Evolutionary conservation across 2,113 vertebrate species (phyloP).

Genomic region (Garra rufa): DNA sequence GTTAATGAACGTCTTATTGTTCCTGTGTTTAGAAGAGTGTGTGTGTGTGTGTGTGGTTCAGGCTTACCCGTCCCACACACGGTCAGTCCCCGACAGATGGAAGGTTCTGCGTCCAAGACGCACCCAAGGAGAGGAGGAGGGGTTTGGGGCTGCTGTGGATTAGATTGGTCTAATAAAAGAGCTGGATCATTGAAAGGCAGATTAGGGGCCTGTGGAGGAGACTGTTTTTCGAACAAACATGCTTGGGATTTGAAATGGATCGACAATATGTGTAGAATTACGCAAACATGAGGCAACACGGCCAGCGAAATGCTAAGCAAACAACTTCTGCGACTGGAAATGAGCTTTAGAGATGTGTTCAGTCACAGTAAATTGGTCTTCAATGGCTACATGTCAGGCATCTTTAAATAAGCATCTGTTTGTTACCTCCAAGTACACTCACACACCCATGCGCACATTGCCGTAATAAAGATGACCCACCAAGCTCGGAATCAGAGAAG

Average conservation of each 20-base stretch:
- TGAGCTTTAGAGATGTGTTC: neutral
- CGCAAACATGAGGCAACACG: neutral
- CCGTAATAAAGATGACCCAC: conserved; percentile 59
- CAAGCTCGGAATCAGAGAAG: conserved; percentile 79
- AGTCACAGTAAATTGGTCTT: conserved; percentile 14
- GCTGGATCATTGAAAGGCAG: conserved; percentile 51
- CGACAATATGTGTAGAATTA: conserved; percentile 11
- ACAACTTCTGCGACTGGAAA: neutral
- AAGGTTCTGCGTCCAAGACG: conserved; percentile 48
- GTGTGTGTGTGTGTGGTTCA: conserved; percentile 32
- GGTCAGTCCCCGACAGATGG: conserved; percentile 50
- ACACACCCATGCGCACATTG: conserved; percentile 49
- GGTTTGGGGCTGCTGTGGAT: conserved; percentile 71
- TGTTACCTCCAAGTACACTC: conserved; percentile 49
- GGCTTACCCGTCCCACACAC: conserved; percentile 28
- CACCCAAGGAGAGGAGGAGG: conserved; percentile 55
- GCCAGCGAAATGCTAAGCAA: neutral
- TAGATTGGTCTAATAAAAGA: conserved; percentile 68
- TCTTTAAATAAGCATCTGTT: conserved; percentile 43
- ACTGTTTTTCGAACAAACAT: conserved; percentile 40
- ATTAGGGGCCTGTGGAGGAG: conserved; percentile 46
- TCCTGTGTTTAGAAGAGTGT: conserved; percentile 32
- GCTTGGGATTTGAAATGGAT: conserved; percentile 39
- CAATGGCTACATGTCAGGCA: neutral
- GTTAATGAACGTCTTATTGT: conserved; percentile 29